Evolutionary conservation across 1,140 invertebrate species (phyloP).

Genomic region (Zaprionus kolodkinae): DNA sequence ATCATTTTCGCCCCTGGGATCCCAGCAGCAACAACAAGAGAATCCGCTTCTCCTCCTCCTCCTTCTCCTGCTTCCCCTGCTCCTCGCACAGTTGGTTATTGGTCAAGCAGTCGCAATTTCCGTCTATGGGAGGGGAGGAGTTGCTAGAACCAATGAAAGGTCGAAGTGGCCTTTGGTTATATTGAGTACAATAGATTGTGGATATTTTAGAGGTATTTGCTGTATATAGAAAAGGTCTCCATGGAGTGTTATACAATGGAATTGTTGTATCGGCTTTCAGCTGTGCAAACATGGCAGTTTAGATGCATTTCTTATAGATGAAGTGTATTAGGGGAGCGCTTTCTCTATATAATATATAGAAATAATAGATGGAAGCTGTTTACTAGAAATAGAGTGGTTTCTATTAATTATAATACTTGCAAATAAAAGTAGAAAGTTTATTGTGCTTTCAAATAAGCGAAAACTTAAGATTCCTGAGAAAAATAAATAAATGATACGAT

Average conservation of each 20-base stretch:
- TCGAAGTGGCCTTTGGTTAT: not conserved
- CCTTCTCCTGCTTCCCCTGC: not conserved
- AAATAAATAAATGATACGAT: too few species aligned
- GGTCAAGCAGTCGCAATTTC: not conserved
- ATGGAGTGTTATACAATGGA: not conserved
- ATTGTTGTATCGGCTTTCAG: not conserved
- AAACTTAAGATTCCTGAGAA: too few species aligned
- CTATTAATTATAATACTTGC: too few species aligned
- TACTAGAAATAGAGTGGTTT: too few species aligned
- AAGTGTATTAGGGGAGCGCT: not conserved
- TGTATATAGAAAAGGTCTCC: not conserved
- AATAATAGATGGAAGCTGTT: too few species aligned
- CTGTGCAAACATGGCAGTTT: not conserved
- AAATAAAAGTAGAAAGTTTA: too few species aligned
- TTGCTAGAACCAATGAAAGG: not conserved
- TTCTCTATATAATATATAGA: too few species aligned
- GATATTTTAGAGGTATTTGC: not conserved
- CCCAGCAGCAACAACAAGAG: not conserved
- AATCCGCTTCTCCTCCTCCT: not conserved
- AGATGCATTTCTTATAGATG: not conserved
- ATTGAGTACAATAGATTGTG: not conserved
- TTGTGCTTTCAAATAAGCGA: too few species aligned
- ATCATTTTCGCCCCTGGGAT: constrained; percentile 27
- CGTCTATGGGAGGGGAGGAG: not conserved
- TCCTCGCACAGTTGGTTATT: not conserved